A percentile compares a stretch with the other conserved stretches of the same genome.
phyloP scores from a whole-genome alignment of 2,797 vertebrate species.

The Chaetodon trifasciatus region DNA sequence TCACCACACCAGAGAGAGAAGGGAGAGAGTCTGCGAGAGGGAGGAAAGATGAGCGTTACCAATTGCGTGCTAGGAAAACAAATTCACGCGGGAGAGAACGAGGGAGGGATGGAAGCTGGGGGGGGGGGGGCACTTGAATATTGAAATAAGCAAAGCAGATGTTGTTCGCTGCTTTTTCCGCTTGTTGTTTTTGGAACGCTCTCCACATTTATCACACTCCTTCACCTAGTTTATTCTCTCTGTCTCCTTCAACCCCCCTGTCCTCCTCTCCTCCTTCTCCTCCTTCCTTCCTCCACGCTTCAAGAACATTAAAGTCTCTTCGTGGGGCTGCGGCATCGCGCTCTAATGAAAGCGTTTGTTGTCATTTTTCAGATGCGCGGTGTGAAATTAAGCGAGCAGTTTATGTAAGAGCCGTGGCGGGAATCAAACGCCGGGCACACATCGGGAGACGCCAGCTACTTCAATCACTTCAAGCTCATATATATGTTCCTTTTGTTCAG shows the following conservation, averaged over 20 bases:
- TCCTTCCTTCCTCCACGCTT: conserved; percentile 75
- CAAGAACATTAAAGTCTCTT: conserved; percentile 87
- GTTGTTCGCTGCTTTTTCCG: conserved; percentile 66
- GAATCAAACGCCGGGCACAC: conserved; percentile 90
- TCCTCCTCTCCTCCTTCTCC: conserved; percentile 21
- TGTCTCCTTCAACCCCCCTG: conserved; percentile 37
- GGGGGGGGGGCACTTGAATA: conserved; percentile 73
- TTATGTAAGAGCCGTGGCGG: conserved; percentile 91
- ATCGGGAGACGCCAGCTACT: conserved; percentile 88
- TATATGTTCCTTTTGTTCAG: conserved; percentile 92
- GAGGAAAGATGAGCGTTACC: conserved; percentile 73
- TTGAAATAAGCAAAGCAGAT: conserved; percentile 80
- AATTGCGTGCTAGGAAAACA: conserved; percentile 78
- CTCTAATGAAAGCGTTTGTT: conserved; percentile 93
- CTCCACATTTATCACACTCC: conserved; percentile 84
- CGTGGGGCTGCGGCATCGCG: conserved; percentile 78
- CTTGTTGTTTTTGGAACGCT: conserved; percentile 80
- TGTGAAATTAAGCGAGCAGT: conserved; percentile 93
- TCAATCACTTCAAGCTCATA: conserved; percentile 93
- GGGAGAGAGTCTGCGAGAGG: conserved; percentile 41
- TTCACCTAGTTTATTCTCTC: conserved; percentile 83
- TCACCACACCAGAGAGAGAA: conserved; percentile 46
- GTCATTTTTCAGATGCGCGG: conserved; percentile 87
- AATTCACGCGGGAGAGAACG: conserved; percentile 69
- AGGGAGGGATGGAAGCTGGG: conserved; percentile 56